Percentiles rank a stretch among this genome's conserved stretches.
phyloP scores from a whole-genome alignment of 2,888 invertebrate genomes.

The Polyommatus icarus region DNA sequence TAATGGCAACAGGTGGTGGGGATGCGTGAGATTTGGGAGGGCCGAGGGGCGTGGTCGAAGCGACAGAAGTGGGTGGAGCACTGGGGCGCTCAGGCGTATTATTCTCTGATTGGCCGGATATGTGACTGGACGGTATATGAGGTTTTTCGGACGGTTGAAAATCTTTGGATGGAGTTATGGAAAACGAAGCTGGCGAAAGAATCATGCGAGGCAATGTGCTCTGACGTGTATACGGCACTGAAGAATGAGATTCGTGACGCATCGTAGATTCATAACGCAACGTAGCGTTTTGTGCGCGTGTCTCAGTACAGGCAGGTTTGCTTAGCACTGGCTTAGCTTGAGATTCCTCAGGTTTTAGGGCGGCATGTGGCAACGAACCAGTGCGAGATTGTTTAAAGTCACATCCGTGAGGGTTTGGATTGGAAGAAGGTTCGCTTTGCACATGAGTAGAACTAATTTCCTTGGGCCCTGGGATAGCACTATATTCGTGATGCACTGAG shows the following conservation, averaged over 20 bases:
- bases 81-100: not conserved
- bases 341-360: not conserved
- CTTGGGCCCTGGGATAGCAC: too few species aligned
- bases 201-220: slow-evolving; percentile 3
- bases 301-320: not conserved
- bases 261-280: not conserved
- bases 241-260: not conserved
- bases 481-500: not conserved
- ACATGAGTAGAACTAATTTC: not conserved
- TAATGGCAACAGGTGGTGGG: slow-evolving; percentile 19
- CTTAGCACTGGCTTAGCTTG: not conserved
- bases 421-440: not conserved
- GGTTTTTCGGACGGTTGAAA: not conserved
- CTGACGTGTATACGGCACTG: not conserved
- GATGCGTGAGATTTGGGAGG: not conserved
- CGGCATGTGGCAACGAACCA: not conserved
- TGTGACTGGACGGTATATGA: not conserved
- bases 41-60: not conserved
- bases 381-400: not conserved
- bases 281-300: not conserved
- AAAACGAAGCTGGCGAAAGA: not conserved
- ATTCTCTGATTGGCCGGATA: not conserved
- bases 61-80: not conserved
- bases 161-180: not conserved
- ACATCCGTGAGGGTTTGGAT: not conserved